These are phyloP conservation scores for Aurelia coerulea DNA, from an alignment of 30 jellyfish, hydroid and myxozoan genomes.

Conservation along the genomic window DNA sequence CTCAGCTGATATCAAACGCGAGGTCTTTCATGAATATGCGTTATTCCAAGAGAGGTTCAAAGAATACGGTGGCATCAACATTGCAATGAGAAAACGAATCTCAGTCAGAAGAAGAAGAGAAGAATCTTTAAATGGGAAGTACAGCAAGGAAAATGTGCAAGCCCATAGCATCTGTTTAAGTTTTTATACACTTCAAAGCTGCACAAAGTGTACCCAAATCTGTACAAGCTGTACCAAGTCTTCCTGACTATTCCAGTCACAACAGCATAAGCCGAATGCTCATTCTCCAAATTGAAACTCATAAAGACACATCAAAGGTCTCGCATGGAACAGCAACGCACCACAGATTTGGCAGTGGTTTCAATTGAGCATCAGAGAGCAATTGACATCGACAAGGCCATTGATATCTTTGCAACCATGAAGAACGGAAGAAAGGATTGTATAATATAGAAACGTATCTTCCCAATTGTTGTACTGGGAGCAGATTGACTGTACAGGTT, in stretches of 20 bases:
- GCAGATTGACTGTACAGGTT: too few relatives aligned
- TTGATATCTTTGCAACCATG: background rate
- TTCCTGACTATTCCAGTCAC: constrained; percentile 16
- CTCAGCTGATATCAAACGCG: background rate
- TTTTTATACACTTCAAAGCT: constrained; percentile 2
- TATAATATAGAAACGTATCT: too few relatives aligned
- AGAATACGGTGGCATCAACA: constrained; percentile 2
- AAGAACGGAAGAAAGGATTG: background rate
- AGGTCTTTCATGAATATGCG: background rate
- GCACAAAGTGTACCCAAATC: background rate
- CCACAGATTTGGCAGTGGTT: background rate
- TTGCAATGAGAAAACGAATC: background rate
- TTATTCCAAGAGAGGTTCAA: background rate
- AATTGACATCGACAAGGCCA: background rate
- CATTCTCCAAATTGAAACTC: background rate
- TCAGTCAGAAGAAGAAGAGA: background rate
- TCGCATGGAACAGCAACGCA: background rate
- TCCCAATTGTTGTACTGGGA: too few relatives aligned
- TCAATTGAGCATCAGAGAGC: background rate
- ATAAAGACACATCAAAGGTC: constrained; percentile 3
- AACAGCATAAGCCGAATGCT: background rate
- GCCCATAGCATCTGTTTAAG: background rate
- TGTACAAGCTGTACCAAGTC: background rate
- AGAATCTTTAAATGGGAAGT: background rate
- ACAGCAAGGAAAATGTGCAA: background rate